A percentile compares a stretch with the other conserved stretches of the same genome.
Evolutionary conservation across 2,888 invertebrate genomes (phyloP).

Genomic region (Papilio elwesi): DNA sequence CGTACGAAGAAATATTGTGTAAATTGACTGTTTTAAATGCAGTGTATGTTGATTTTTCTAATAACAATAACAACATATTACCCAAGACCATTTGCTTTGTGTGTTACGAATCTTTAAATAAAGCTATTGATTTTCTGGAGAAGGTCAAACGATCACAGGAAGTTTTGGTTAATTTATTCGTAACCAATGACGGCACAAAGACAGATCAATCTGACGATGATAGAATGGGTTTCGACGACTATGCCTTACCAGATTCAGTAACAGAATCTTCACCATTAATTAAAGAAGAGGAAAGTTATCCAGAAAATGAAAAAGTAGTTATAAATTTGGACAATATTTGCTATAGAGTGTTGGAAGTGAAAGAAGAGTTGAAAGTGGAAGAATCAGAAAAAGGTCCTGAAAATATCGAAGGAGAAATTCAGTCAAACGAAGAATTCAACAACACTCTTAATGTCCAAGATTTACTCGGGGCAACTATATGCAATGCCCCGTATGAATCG

Average conservation of each 20-base stretch:
- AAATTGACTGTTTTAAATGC: conserved; percentile 71
- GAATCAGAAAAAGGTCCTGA: conserved; percentile 30
- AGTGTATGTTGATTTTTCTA: conserved; percentile 66
- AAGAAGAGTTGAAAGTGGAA: conserved; percentile 65
- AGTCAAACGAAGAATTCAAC: conserved; percentile 42
- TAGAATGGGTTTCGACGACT: conserved; percentile 57
- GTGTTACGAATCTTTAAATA: conserved; percentile 68
- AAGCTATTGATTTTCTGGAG: conserved; percentile 67
- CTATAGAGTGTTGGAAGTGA: conserved; percentile 53
- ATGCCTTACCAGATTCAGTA: conserved; percentile 46
- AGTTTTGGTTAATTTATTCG: conserved; percentile 57
- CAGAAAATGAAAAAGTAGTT: conserved; percentile 17
- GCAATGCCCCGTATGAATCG: conserved; percentile 55
- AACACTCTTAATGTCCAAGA: conserved; percentile 65
- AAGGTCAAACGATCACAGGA: conserved; percentile 64
- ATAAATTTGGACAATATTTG: conserved; percentile 21
- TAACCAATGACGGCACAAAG: conserved; percentile 51
- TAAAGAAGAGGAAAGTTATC: conserved; percentile 43
- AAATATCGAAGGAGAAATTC: conserved; percentile 19
- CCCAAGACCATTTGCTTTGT: conserved; percentile 73
- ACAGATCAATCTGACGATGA: conserved; percentile 62
- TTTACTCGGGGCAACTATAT: conserved; percentile 67
- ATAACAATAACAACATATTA: conserved; percentile 52
- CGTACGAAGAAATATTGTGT: conserved; percentile 58
- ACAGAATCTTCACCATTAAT: conserved; percentile 35